Evolutionary conservation across 2,797 vertebrate species (phyloP).

Genomic region (Hydrolagus colliei): DNA sequence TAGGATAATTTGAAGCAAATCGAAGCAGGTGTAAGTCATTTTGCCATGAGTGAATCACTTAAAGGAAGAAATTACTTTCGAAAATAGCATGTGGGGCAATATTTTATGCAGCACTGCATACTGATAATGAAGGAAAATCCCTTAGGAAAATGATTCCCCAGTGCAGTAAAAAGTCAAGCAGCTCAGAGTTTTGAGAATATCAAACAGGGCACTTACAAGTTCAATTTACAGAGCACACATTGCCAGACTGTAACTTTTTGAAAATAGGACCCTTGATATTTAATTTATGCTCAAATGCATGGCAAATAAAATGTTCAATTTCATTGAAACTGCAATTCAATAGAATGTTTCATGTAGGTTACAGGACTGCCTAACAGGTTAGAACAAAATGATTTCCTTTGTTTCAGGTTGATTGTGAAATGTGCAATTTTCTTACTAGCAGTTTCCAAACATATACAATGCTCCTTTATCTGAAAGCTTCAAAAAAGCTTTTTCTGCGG

Average conservation of each 20-base stretch:
- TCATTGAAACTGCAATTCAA: not conserved
- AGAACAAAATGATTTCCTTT: not conserved
- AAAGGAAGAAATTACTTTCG: constrained; percentile 14
- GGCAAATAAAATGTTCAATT: not conserved
- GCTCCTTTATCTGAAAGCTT: not conserved
- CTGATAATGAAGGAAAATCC: constrained; percentile 25
- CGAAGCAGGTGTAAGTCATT: constrained; percentile 21
- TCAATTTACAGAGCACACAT: not conserved
- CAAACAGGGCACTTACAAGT: not conserved
- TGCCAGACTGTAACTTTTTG: not conserved
- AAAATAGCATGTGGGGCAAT: not conserved
- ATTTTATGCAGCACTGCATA: not conserved
- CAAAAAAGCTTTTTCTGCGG: not conserved
- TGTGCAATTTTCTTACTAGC: not conserved
- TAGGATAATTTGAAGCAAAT: constrained; percentile 10
- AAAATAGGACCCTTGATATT: not conserved
- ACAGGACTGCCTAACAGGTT: not conserved
- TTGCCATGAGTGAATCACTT: not conserved
- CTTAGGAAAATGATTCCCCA: not conserved
- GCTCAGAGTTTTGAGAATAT: not conserved
- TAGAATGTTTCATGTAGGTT: not conserved
- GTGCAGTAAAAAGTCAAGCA: not conserved
- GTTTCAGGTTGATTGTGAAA: not conserved
- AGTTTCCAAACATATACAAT: not conserved
- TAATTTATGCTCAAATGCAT: no score